A percentile compares a stretch with the other conserved stretches of the same genome.
phyloP scores from a whole-genome alignment of 1,140 invertebrate species.

The Ylistrum balloti region DNA sequence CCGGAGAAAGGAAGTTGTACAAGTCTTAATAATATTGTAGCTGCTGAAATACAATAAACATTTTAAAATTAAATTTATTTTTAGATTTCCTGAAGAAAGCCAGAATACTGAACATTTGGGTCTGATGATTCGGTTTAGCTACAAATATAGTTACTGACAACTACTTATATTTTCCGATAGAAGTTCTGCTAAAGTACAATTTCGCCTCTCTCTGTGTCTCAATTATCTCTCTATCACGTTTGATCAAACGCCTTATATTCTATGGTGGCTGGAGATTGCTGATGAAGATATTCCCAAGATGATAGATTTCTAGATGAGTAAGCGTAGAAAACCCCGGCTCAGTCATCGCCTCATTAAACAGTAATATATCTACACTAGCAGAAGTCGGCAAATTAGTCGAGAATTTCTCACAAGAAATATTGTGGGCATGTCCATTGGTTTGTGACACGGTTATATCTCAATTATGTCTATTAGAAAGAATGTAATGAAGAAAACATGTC shows the following conservation, averaged over 20 bases:
- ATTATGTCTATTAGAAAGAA: neutral
- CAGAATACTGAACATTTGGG: too few relatives aligned
- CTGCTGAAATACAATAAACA: too few relatives aligned
- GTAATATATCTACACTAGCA: neutral
- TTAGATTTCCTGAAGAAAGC: too few relatives aligned
- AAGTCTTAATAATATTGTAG: too few relatives aligned
- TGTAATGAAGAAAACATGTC: neutral
- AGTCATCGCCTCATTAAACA: neutral
- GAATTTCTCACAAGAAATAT: conserved; percentile 23
- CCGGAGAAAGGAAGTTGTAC: too few relatives aligned
- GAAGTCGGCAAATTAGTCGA: neutral
- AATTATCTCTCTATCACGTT: neutral
- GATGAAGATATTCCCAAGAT: neutral
- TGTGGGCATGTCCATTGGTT: neutral
- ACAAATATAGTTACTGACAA: neutral
- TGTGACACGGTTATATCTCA: neutral
- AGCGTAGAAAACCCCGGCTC: neutral
- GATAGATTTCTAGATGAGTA: conserved; percentile 10
- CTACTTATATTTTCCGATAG: neutral
- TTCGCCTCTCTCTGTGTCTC: neutral
- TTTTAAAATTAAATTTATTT: too few relatives aligned
- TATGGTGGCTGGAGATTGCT: neutral
- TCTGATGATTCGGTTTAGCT: too few relatives aligned
- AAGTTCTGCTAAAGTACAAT: neutral
- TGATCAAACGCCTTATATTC: neutral